A percentile compares a stretch with the other conserved stretches of the same genome.
Conservation (phyloP, 1,140 invertebrate genomes). For the Branchinecta lindahli region DNA sequence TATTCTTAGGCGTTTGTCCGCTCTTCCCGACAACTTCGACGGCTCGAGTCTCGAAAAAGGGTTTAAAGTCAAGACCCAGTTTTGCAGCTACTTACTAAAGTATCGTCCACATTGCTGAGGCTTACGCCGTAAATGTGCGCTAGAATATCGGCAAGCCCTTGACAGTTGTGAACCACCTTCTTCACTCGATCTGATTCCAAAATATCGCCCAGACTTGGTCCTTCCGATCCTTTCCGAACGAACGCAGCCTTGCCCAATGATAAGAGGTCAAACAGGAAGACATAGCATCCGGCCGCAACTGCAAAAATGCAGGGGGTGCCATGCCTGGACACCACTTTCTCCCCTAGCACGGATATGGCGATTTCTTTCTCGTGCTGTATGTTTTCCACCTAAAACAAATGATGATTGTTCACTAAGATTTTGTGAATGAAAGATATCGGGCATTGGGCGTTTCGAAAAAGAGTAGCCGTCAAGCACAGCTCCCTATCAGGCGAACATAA, state of each 20-base stretch:
- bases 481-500: no score
- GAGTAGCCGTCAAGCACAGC: no score
- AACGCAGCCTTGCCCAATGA: neutral
- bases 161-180: neutral
- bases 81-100: neutral
- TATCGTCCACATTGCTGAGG: neutral
- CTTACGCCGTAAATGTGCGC: neutral
- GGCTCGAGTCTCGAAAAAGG: no score
- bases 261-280: neutral
- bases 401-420: no score
- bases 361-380: no score
- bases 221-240: neutral
- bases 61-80: no score
- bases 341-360: no score
- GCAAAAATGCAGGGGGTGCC: neutral
- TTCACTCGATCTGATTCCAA: neutral
- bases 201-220: neutral
- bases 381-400: no score
- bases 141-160: neutral
- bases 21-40: no score
- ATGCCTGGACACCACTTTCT: neutral
- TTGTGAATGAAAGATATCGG: no score
- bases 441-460: no score
- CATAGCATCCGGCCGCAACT: neutral
- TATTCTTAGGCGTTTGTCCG: no score